phyloP scores from a whole-genome alignment of 2,113 vertebrate species.

The Upupa epops region DNA sequence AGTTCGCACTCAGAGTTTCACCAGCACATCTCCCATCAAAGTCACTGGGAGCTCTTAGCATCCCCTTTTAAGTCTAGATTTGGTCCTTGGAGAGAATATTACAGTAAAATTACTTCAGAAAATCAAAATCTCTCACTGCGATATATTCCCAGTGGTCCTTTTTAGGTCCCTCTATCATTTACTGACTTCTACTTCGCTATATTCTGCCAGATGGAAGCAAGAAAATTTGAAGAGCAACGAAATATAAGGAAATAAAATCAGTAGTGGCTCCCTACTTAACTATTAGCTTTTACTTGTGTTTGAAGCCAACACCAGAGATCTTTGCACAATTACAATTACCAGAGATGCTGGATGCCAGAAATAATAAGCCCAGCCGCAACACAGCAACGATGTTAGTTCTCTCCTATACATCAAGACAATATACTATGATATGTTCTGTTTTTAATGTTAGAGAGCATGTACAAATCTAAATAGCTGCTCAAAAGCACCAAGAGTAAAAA shows the following conservation, averaged over 20 bases:
- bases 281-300: neutral
- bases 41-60: neutral
- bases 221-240: conserved; percentile 19
- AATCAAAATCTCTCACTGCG: neutral
- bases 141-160: neutral
- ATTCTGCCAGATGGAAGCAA: conserved; percentile 26
- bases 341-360: neutral
- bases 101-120: conserved; percentile 13
- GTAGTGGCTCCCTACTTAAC: neutral
- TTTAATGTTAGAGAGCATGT: neutral
- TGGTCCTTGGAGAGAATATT: neutral
- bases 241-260: conserved; percentile 19
- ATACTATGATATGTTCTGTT: neutral
- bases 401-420: neutral
- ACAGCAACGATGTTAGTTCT: neutral
- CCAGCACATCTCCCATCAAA: conserved; percentile 4
- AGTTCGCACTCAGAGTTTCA: neutral
- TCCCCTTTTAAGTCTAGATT: neutral
- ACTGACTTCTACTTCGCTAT: conserved; percentile 6
- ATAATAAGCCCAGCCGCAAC: neutral
- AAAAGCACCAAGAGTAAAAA: neutral
- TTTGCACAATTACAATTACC: conserved; percentile 16
- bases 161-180: conserved; percentile 3
- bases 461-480: neutral
- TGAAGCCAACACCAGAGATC: neutral